Conservation (phyloP, 2,888 invertebrate genomes). For the Lobophora halterata region DNA sequence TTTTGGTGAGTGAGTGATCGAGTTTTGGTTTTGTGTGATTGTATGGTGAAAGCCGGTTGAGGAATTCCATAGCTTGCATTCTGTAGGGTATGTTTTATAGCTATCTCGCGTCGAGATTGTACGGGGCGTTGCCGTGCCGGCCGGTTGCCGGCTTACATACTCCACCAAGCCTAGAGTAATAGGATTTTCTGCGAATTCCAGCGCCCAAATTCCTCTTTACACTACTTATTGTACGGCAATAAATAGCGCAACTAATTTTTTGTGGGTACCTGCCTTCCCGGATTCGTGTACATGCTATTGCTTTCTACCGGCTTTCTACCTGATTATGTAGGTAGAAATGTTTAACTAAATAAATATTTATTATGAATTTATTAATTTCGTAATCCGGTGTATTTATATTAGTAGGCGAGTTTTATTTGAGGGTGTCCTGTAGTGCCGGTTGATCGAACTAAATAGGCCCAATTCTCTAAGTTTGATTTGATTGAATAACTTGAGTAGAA, state of each 20-base stretch:
- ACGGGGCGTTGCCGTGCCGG: slow-evolving; percentile 44
- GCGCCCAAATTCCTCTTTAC: slow-evolving; percentile 56
- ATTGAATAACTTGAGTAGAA: too few relatives aligned
- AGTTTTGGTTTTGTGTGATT: slow-evolving; percentile 27
- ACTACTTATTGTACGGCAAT: slow-evolving; percentile 25
- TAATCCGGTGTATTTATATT: too few relatives aligned
- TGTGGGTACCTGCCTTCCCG: slow-evolving; percentile 12
- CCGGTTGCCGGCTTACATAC: slow-evolving; percentile 67
- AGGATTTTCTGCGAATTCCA: slow-evolving; percentile 62
- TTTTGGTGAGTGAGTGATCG: slow-evolving; percentile 73
- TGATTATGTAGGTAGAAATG: too few relatives aligned
- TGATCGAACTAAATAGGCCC: too few relatives aligned
- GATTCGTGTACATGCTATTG: neutral
- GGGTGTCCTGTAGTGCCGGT: too few relatives aligned
- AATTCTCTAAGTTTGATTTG: too few relatives aligned
- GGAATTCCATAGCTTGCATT: slow-evolving; percentile 24
- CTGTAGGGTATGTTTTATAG: slow-evolving; percentile 31
- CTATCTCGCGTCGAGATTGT: slow-evolving; percentile 24
- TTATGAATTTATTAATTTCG: too few relatives aligned
- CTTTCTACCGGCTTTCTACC: slow-evolving; percentile 12
- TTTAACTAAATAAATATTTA: too few relatives aligned
- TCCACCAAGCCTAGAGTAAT: slow-evolving; percentile 48
- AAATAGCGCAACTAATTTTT: neutral
- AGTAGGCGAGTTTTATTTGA: too few relatives aligned
- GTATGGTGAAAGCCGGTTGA: slow-evolving; percentile 13